Base-by-base conservation (phyloP, 2,888 invertebrate species). In the Macrophya annulata region DNA sequence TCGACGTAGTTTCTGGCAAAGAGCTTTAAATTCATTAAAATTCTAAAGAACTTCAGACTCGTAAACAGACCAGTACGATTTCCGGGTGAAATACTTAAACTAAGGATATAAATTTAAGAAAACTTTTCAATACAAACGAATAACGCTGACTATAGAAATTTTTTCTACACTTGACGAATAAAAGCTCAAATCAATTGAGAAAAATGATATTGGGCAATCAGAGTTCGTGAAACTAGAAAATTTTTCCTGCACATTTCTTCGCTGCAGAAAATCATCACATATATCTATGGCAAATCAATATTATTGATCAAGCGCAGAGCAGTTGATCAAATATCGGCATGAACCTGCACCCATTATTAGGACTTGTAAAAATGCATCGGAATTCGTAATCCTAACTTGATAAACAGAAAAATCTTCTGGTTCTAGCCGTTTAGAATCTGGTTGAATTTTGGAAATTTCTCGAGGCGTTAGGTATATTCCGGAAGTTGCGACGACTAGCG, bases 41-140 rank as follows among this genome's bases (percentile, higher is more conserved):
- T 68, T 37, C 68, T 68, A 6, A 68, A 37, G 37, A 68, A 68
- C 31, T 37, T 15, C 12, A 37, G 37, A 37, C 37, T 37, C 37
- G 37, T 68, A 68, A 68, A 68, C 37, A 17, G 37, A 37, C 68
- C 25, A 5, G 37, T 68, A 15, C 17, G 6, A 68, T 68, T 68
- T 37, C 25, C 25, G 21, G 25, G 25, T 21, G 21, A 31, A 4
- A 62, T 6, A 62, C 62, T 31, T 31, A 31, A 31, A 31, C 31
- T 31, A 15, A 55, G 15, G 10, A 15, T 25, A 31, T 31, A 4
- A 65, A 10, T 65, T 37, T 5, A 25, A 68, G 15, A 12, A 37
- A 68, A 68, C 31, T 68, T 68, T 68, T 68, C 25, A 15, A 17
- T 37, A 68, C 68, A 37, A 55, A 31, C 68, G 31, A 12, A 68